Conservation (phyloP, 1,140 invertebrate species). For the Aphidius ervi region DNA sequence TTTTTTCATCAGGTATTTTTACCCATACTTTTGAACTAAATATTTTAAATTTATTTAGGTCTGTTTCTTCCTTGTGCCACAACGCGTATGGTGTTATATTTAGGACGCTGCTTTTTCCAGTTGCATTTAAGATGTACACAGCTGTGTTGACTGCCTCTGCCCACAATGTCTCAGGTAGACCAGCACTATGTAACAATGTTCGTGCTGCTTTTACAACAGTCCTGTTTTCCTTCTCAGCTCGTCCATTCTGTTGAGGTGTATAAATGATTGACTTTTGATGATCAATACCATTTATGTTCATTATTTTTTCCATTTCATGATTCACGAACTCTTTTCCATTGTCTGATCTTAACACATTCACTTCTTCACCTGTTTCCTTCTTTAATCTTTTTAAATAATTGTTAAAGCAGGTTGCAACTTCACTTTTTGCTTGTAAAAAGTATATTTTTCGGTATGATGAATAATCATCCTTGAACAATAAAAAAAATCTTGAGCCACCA, state of each 20-base stretch:
- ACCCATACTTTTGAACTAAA: conserved; percentile 5
- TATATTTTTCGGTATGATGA: conserved; percentile 25
- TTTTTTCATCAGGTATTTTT: conserved; percentile 29
- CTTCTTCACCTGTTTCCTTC: neutral
- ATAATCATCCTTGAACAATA: conserved; percentile 31
- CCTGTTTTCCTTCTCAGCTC: conserved; percentile 42
- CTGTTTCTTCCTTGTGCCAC: neutral
- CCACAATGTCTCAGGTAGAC: conserved; percentile 43
- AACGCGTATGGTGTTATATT: neutral
- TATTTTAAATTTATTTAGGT: neutral
- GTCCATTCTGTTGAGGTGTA: conserved; percentile 43
- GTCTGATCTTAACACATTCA: conserved; percentile 16
- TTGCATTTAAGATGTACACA: conserved; percentile 25
- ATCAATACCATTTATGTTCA: conserved; percentile 15
- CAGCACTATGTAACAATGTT: conserved; percentile 35
- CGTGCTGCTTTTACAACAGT: conserved; percentile 43
- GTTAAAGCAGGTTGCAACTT: conserved; percentile 15
- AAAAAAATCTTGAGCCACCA: conserved; percentile 25
- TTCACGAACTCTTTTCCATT: conserved; percentile 20
- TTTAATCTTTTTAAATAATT: conserved; percentile 15
- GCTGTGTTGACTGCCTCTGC: conserved; percentile 48
- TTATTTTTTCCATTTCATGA: conserved; percentile 3
- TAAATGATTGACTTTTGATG: conserved; percentile 32
- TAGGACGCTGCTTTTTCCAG: neutral
- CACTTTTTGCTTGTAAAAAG: conserved; percentile 26